Percentiles rank a stretch among this genome's conserved stretches.
These are phyloP conservation scores for Nyctereutes procyonoides DNA, from an alignment of 2,113 vertebrate species.

Conservation along the genomic window DNA sequence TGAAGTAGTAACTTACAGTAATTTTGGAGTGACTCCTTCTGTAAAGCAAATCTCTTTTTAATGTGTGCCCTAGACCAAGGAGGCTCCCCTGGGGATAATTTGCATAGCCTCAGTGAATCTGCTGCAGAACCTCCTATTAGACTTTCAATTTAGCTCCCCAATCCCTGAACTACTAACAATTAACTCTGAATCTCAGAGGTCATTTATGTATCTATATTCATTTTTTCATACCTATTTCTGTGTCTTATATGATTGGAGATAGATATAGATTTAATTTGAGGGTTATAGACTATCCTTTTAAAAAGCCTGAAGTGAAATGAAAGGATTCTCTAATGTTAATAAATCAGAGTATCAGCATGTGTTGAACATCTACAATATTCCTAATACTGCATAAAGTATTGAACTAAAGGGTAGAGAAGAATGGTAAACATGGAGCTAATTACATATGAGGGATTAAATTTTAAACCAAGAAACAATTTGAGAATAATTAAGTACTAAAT, in stretches of 20 bases:
- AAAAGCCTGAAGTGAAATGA: constrained; percentile 46
- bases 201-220: not conserved
- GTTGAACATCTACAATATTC: not conserved
- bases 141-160: not conserved
- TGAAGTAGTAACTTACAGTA: constrained; percentile 30
- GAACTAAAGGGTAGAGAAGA: not conserved
- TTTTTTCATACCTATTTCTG: constrained; percentile 2
- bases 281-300: not conserved
- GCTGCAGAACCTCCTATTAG: not conserved
- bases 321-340: constrained; percentile 24
- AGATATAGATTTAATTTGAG: constrained; percentile 14
- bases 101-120: not conserved
- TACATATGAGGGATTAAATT: not conserved
- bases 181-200: constrained; percentile 9
- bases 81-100: not conserved
- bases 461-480: constrained; percentile 33
- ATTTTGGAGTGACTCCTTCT: not conserved
- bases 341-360: constrained; percentile 24
- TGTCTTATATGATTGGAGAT: not conserved
- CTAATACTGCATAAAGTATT: not conserved
- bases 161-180: not conserved
- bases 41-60: not conserved
- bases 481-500: constrained; percentile 55
- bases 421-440: not conserved
- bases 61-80: not conserved